Base-by-base conservation (phyloP, 2,888 invertebrate genomes). In the Perdita meconis region DNA sequence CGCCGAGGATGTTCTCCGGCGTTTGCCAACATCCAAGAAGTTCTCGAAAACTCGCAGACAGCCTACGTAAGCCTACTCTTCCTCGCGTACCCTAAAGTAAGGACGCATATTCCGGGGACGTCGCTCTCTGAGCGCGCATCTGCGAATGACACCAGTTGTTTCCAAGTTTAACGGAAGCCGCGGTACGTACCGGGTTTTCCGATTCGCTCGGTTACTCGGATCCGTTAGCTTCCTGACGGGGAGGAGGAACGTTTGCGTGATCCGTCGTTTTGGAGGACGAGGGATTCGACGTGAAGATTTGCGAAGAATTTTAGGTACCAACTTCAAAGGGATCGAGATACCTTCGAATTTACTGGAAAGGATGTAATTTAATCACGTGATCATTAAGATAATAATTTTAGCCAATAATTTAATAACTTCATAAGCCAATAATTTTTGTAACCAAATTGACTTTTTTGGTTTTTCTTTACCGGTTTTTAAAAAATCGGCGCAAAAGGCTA, bases 111-210 rank as follows among this genome's bases (percentile, higher is more conserved):
- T 83, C 83, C 24, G 42, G 1, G 69, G 60, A 68, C 74, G 78
- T 78, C 68, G 77, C 51, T 42, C 42, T 34, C 51, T 66, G 16
- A 42, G 65, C 56, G 80, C 80, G 78, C 87, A 84, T 87, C 89
- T 89, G 89, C 81, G 61, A 81, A 83, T 88, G 89, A 89, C 89
- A 88, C 85, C 85, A 82, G 87, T 89, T 89, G 87, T 87, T 87
- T 69, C 80, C 81, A 86, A 89, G 86, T 89, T 89, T 86, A 67
- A 63, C 80, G 59, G 36, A 71, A 72, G 56, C 60, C 8, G 12
- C 63, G 53, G 40, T 64, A 57, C 76, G 68, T 69, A 77, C 69
- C 60, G 68, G 42, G 57, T 56, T 68, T 76, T 65, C 75, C 68
- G 70, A 78, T 76, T 78, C 78, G 38, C 65, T 63, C 61, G 72